phyloP scores from a whole-genome alignment of 1,140 invertebrate genomes.

The Drosophila azteca region DNA sequence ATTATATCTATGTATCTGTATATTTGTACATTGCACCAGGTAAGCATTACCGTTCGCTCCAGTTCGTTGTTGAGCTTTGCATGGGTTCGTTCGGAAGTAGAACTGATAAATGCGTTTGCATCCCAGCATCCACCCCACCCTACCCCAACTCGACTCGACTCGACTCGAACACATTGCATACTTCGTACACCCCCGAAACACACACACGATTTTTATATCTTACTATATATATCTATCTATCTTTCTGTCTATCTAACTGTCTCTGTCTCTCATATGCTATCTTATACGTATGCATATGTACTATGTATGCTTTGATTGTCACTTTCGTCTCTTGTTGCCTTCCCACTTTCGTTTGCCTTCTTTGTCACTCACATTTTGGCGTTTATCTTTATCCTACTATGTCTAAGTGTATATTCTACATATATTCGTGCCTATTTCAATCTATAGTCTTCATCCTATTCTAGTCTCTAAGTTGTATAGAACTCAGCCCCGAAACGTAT shows the following conservation, averaged over 20 bases:
- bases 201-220: conserved; percentile 33
- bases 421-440: conserved; percentile 13
- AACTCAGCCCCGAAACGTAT: conserved; percentile 30
- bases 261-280: conserved; percentile 21
- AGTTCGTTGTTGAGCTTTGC: conserved; percentile 27
- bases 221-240: conserved; percentile 15
- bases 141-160: not conserved
- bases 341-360: conserved; percentile 23
- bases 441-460: conserved; percentile 51
- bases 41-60: conserved; percentile 39
- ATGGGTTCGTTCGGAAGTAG: conserved; percentile 13
- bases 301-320: conserved; percentile 18
- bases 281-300: conserved; percentile 19
- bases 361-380: conserved; percentile 14
- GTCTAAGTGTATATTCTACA: conserved; percentile 30
- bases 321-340: not conserved
- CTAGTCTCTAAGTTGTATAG: conserved; percentile 70
- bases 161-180: conserved; percentile 40
- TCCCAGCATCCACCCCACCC: conserved; percentile 23
- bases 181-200: conserved; percentile 14
- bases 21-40: conserved; percentile 47
- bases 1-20: conserved; percentile 27
- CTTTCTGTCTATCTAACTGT: not conserved
- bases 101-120: conserved; percentile 16
- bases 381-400: conserved; percentile 33